A percentile compares a stretch with the other conserved stretches of the same genome.
These are phyloP conservation scores for Gymnarchus niloticus DNA, from an alignment of 2,113 vertebrate genomes.

Conservation along the genomic window DNA sequence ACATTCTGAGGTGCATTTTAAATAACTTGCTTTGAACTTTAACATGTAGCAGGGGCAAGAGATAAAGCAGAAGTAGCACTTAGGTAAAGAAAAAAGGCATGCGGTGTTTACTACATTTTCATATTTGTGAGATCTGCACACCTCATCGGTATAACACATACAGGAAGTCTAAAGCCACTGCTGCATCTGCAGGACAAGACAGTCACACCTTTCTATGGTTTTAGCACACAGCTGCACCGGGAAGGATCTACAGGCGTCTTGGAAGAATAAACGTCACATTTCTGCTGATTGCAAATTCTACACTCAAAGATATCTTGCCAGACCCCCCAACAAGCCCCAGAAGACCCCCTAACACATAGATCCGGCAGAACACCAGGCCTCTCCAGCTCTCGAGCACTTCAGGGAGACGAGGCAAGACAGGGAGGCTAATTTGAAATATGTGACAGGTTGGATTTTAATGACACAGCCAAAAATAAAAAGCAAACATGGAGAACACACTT, in stretches of 20 bases:
- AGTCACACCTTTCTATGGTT: background rate
- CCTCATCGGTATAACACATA: background rate
- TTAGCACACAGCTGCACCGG: background rate
- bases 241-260: background rate
- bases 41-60: background rate
- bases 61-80: background rate
- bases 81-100: background rate
- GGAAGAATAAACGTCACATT: background rate
- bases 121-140: background rate
- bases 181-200: background rate
- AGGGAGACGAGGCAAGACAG: background rate
- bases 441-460: slow-evolving; percentile 7
- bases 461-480: background rate
- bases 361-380: background rate
- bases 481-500: background rate
- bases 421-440: background rate
- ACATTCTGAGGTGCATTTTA: too few species aligned
- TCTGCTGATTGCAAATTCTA: background rate
- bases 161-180: background rate
- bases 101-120: background rate
- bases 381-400: background rate
- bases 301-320: background rate
- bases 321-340: background rate
- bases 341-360: background rate
- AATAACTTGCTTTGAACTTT: too few species aligned